Evolutionary conservation across 2,113 vertebrate species (phyloP), one percentile per base, ranked within the genome.

Genomic region (Glaucomys volans): DNA sequence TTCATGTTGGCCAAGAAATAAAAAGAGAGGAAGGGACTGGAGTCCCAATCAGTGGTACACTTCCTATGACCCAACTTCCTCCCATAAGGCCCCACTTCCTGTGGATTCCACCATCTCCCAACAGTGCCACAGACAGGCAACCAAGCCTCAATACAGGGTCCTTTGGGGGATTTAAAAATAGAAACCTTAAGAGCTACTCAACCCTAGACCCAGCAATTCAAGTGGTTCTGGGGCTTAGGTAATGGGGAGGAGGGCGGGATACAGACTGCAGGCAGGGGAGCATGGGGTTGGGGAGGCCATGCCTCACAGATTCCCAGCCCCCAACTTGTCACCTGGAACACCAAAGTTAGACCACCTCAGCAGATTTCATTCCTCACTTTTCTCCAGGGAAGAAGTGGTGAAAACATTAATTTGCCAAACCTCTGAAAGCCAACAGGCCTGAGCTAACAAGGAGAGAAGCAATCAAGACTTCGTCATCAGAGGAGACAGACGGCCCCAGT

Each of bases 371-470:
- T 93, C 69, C 88, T 14, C 7, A 42, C 74, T 95, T 91, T 87
- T 81, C 92, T 80, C 54, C 40, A 4, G 71, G 80, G 42, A 81
- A 96, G 5, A 91, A 96, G 59, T 18, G 37, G 95, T 57, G n/a
- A 86, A 50, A 16, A 32, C 71, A 85, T 95, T 90, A 74, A 92
- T 98, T 97, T 97, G 82, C 86, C 89, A 42, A 92, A 97, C 94
- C 20, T 94, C 84, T 72, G 83, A 82, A 87, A 98, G 81, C 66
- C 35, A 40, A 62, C 40, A 37, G 67, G 89, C 69, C 66, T 42
- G 93, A 37, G 74, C 22, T 54, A 82, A 79, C 80, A 32, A 87
- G 91, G 92, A 97, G 82, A 93, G 82, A 79, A 91, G 87, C 87
- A 77, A 86, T 93, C 66, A 1, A 17, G 52, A 69, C 80, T 95